These are phyloP conservation scores for Embidobia sp. DNA, from an alignment of 2,888 invertebrate species.

Conservation along the genomic window DNA sequence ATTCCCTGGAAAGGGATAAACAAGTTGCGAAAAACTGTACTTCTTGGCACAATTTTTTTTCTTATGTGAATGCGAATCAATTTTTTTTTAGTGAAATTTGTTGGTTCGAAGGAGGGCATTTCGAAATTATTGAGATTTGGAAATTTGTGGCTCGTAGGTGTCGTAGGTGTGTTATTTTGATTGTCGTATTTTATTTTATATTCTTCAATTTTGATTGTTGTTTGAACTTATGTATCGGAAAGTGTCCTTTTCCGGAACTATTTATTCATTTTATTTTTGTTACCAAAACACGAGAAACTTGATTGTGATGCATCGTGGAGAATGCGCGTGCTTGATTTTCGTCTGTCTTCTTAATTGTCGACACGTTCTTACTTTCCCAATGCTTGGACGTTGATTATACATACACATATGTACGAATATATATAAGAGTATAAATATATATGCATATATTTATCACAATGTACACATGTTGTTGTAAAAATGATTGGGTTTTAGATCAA, in stretches of 20 bases:
- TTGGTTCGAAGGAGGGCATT: too few species aligned
- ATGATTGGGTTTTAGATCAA: not conserved
- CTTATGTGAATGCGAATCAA: not conserved
- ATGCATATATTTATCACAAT: not conserved
- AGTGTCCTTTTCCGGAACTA: not conserved
- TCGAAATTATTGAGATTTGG: too few species aligned
- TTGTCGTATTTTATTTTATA: too few species aligned
- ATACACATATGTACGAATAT: slow-evolving; percentile 8
- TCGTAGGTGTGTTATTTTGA: slow-evolving; percentile 39
- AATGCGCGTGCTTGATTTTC: slow-evolving; percentile 17
- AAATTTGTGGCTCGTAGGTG: slow-evolving; percentile 18
- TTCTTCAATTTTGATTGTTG: slow-evolving; percentile 1
- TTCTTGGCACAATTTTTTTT: too few species aligned
- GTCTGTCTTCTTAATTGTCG: slow-evolving; percentile 2
- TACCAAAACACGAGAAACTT: slow-evolving; percentile 2
- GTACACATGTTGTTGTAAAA: not conserved
- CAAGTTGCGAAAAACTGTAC: too few species aligned
- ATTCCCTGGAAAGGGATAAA: not conserved
- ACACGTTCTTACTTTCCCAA: not conserved
- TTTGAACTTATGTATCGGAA: too few species aligned
- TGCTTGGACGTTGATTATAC: slow-evolving; percentile 2
- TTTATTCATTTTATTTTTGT: slow-evolving; percentile 37
- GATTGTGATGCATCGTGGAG: slow-evolving; percentile 10
- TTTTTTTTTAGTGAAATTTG: not conserved
- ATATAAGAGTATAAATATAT: not conserved